Evolutionary conservation across 2,888 invertebrate species (phyloP).

Genomic region (Bugulina stolonifera): DNA sequence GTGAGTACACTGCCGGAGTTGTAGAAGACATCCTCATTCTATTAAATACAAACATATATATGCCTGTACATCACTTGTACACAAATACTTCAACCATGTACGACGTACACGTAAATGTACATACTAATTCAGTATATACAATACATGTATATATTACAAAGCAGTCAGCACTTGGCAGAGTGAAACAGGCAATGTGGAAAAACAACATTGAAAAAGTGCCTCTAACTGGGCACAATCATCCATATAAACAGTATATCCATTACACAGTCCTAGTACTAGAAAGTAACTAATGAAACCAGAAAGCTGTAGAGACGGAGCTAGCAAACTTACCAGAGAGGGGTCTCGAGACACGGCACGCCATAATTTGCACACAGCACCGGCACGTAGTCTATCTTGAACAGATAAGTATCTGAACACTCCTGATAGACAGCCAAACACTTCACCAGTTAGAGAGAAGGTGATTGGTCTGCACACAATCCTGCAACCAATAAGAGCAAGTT

Average conservation of each 20-base stretch:
- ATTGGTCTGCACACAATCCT: not conserved
- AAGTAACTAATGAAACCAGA: not conserved
- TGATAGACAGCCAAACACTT: not conserved
- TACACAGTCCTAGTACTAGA: not conserved
- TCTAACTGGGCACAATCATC: no score
- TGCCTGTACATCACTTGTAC: no score
- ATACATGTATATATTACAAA: no score
- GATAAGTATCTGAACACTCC: not conserved
- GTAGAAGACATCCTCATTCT: not conserved
- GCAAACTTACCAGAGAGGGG: constrained; percentile 8
- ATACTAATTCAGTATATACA: no score
- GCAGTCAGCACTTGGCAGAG: no score
- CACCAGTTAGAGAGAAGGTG: constrained; percentile 4
- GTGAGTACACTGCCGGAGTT: not conserved
- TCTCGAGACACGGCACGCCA: constrained; percentile 1
- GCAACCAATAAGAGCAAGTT: no score
- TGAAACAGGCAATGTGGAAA: no score
- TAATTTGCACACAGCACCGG: not conserved
- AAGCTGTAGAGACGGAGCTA: no score
- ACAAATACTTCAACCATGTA: no score
- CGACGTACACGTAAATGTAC: no score
- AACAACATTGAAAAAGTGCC: no score
- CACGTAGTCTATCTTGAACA: constrained; percentile 5
- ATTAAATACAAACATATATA: not conserved
- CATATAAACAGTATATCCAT: no score